A percentile compares a stretch with the other conserved stretches of the same genome.
Conservation (phyloP, 1,140 invertebrate genomes). For the Sycophila sp. region DNA sequence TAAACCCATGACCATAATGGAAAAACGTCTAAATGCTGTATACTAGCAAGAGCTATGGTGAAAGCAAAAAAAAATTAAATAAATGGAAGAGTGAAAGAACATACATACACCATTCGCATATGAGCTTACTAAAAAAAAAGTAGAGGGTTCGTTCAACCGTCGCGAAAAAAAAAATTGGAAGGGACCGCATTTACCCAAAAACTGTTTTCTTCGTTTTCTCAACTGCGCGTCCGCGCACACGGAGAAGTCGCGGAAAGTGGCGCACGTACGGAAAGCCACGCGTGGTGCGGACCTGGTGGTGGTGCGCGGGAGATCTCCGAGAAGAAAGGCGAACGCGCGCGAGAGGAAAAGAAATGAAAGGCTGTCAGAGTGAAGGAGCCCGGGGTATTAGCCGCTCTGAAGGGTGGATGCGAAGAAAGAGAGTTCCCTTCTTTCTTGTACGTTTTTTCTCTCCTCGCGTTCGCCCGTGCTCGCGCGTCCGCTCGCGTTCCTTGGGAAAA, state of each 20-base stretch:
- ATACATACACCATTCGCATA: not conserved
- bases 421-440: conserved; percentile 70
- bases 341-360: conserved; percentile 57
- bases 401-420: conserved; percentile 68
- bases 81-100: no score
- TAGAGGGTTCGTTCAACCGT: not conserved
- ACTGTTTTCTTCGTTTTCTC: not conserved
- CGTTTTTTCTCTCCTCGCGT: conserved; percentile 63
- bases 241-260: no score
- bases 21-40: no score
- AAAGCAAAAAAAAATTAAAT: no score
- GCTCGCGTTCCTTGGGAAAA: conserved; percentile 69
- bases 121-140: not conserved
- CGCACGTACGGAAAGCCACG: not conserved
- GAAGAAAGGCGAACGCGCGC: conserved; percentile 43
- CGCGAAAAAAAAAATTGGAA: not conserved
- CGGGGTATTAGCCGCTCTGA: conserved; percentile 63
- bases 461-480: not conserved
- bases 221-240: no score
- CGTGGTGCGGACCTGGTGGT: not conserved
- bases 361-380: conserved; percentile 57
- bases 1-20: no score
- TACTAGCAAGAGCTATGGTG: no score
- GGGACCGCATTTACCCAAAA: not conserved
- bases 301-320: conserved; percentile 37